Percentiles rank a stretch among this genome's conserved stretches.
phyloP scores from a whole-genome alignment of 2,888 invertebrate genomes.

The Lathronympha strigana region DNA sequence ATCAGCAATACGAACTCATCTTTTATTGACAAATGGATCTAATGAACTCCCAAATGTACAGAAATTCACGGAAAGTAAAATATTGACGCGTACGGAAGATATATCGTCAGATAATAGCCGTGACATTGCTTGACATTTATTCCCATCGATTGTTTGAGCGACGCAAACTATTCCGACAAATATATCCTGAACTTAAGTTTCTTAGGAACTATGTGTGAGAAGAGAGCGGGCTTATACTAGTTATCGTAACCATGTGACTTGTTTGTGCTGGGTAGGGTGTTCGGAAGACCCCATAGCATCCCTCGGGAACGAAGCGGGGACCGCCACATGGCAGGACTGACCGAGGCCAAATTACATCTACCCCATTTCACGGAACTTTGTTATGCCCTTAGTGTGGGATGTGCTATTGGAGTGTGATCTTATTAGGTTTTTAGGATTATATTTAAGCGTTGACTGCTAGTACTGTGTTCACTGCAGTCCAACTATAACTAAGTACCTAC shows the following conservation, averaged over 20 bases:
- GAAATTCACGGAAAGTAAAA: conserved; percentile 71
- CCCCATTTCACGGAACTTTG: conserved; percentile 81
- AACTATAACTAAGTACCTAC: not conserved
- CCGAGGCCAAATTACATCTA: conserved; percentile 73
- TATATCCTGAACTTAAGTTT: not conserved
- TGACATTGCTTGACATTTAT: conserved; percentile 65
- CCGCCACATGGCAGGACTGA: conserved; percentile 74
- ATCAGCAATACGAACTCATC: conserved; percentile 38
- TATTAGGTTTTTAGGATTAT: conserved; percentile 28
- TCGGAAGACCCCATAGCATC: conserved; percentile 53
- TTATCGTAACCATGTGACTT: not conserved
- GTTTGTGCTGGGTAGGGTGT: not conserved
- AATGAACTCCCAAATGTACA: conserved; percentile 71
- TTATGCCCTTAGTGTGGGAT: conserved; percentile 57
- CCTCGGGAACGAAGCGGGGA: conserved; percentile 73
- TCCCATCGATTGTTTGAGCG: not conserved
- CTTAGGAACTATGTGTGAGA: not conserved
- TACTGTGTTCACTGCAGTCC: too few relatives aligned
- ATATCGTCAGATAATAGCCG: conserved; percentile 81
- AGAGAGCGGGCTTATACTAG: not conserved
- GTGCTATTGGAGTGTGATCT: conserved; percentile 47
- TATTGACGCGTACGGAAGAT: conserved; percentile 76
- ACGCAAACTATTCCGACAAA: not conserved
- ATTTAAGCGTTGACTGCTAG: too few relatives aligned
- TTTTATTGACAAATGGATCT: conserved; percentile 50